Evolutionary conservation across 1,140 invertebrate species (phyloP), one percentile per base, ranked within the genome.

Genomic region (Campoletis sonorensis): DNA sequence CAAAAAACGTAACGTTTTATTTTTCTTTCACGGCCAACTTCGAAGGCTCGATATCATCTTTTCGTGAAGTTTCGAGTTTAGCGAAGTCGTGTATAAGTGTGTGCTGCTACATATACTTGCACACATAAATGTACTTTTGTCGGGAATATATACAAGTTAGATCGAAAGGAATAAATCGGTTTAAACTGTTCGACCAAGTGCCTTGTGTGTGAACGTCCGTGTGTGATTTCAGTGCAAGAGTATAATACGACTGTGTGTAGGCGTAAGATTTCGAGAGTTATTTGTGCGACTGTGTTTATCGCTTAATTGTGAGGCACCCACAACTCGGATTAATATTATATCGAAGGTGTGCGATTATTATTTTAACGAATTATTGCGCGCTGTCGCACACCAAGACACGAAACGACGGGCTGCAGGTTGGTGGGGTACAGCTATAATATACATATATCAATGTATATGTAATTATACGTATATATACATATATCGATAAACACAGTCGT

Each of bases 361-460:
- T 64, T 64, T 64, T 64, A 3, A 10, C 61, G 61, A 26, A 23
- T 26, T 23, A 64, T 64, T 26, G 23, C 23, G 61, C 33, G 30
- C 21, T 61, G 76, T 64, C 51, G 15, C 26, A 64, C 33, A 64
- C 33, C 23, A 30, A 30, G 58, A 61, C 51, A 26, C 27, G 26
- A 27, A 33, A 71, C 18, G 54, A 58, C 49, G 54, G 54, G 4
- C 54, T 58, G 54, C 54, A 58, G 54, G 54, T 58, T 58, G 54
- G 54, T 58, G 21, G 16, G 21, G 54, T n/a, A 5, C 18, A 58
- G 54, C 40, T 45, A 45, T 45, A 45, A 45, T 45, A 45, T 45
- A 58, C 54, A 58, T 77, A 77, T 77, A 51, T 45, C 27, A 49
- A 73, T 73, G 49, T 73, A 73, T 73, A 73, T 45, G 40, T 45